Conservation (phyloP, 2,113 vertebrate genomes). For the Furnarius figulus region DNA sequence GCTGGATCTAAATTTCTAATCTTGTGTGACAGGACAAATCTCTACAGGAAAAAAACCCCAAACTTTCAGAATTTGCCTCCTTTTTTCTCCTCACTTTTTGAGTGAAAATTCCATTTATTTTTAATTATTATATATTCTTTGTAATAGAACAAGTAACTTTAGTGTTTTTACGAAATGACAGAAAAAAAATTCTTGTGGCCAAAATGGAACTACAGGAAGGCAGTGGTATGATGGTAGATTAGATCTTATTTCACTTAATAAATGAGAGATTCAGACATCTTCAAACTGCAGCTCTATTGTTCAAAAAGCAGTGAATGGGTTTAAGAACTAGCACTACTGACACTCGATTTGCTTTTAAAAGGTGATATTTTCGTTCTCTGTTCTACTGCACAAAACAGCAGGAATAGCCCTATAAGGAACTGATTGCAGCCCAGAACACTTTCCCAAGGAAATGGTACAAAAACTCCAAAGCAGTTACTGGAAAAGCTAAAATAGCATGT, state of each 20-base stretch:
- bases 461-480: not conserved
- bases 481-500: not conserved
- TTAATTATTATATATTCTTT: not conserved
- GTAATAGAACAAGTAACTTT: not conserved
- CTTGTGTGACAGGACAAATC: not conserved
- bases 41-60: not conserved
- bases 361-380: not conserved
- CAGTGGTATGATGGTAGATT: not conserved
- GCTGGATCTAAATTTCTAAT: not conserved
- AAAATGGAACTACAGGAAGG: not conserved
- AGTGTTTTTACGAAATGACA: not conserved
- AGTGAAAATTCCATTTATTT: not conserved
- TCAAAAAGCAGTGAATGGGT: not conserved
- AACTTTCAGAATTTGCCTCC: not conserved
- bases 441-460: not conserved
- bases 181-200: not conserved
- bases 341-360: slow-evolving; percentile 6
- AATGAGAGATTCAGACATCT: not conserved
- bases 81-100: not conserved
- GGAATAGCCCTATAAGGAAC: slow-evolving; percentile 2
- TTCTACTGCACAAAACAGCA: not conserved
- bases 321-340: not conserved
- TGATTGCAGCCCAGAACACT: not conserved
- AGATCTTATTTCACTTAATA: not conserved
- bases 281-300: not conserved